Evolutionary conservation across 2,888 invertebrate species (phyloP).

Genomic region (Lottia gigantea): DNA sequence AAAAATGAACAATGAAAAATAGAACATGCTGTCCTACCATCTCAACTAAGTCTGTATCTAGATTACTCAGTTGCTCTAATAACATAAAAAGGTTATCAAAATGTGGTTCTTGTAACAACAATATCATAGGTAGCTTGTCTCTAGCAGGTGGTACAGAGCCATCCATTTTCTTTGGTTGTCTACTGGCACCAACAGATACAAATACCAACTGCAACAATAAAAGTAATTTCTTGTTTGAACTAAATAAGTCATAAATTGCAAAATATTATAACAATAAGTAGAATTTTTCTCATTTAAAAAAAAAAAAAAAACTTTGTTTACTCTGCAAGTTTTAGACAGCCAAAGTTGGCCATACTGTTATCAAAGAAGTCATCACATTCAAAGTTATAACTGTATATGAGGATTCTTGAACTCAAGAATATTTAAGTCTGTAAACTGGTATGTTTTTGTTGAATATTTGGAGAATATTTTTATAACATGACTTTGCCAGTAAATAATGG

Average conservation of each 20-base stretch:
- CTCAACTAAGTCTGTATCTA: constrained; percentile 76
- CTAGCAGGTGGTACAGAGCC: constrained; percentile 83
- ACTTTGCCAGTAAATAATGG: too few species aligned
- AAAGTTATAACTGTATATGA: too few species aligned
- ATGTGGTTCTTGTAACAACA: constrained; percentile 86
- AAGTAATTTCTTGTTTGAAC: background rate
- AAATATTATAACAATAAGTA: background rate
- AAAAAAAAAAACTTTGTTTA: background rate
- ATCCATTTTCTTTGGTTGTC: constrained; percentile 74
- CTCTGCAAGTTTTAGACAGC: background rate
- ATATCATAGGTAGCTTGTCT: constrained; percentile 85
- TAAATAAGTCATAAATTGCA: background rate
- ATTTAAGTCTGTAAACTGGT: too few species aligned
- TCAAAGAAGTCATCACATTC: background rate
- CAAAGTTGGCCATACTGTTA: background rate
- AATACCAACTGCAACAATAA: constrained; percentile 79
- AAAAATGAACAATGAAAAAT: background rate
- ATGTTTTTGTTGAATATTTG: too few species aligned
- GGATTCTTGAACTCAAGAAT: too few species aligned
- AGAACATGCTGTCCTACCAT: too few species aligned
- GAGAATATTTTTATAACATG: too few species aligned
- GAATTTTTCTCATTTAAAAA: background rate
- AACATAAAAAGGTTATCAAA: constrained; percentile 90
- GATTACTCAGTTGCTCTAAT: constrained; percentile 89
- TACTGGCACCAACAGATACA: constrained; percentile 86